Evolutionary conservation across 2,797 vertebrate genomes (phyloP), one percentile per base, ranked within the genome.

Genomic region (Bovichtus variegatus): DNA sequence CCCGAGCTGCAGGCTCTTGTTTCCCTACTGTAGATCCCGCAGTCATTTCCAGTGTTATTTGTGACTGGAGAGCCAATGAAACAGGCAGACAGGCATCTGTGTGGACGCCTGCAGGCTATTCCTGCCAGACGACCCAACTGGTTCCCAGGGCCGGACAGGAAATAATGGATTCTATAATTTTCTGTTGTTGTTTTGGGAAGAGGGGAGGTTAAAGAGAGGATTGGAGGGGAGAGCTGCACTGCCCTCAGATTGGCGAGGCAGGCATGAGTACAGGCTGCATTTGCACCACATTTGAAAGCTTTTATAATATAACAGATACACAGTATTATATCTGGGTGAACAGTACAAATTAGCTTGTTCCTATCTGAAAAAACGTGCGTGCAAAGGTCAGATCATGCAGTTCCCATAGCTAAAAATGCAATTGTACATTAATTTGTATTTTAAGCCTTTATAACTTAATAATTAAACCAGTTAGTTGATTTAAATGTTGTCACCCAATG

Each of bases 41-140:
- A 86, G 73, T 90, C 85, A 59, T 62, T 16, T 61, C 68, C 71
- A n/a, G 62, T 83, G 78, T 87, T 86, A 85, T 89, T 84, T 89
- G 91, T 83, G 68, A 89, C 71, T 4, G 43, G 77, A 77, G 86
- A 84, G 66, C 80, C 89, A 78, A 83, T 90, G 87, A 86, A 90
- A 83, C 49, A 54, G 47, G 72, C 79, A 86, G 73, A 75, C 80
- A 79, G 88, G 87, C 87, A 86, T 90, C 72, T 68, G 68, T 70
- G 74, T 82, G 81, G 88, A 87, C 13, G 73, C 83, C 89, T 71
- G 82, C 70, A 44, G 76, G 63, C 74, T 60, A 81, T 82, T 73
- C 57, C 78, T 82, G 78, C 60, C 47, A 61, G 36, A 80, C 82
- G 87, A 69, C 74, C 65, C 3, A 60, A 25, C 62, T 73, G 82